phyloP scores from a whole-genome alignment of 30 jellyfish, hydroid and myxozoan genomes.

The Aurelia coerulea region DNA sequence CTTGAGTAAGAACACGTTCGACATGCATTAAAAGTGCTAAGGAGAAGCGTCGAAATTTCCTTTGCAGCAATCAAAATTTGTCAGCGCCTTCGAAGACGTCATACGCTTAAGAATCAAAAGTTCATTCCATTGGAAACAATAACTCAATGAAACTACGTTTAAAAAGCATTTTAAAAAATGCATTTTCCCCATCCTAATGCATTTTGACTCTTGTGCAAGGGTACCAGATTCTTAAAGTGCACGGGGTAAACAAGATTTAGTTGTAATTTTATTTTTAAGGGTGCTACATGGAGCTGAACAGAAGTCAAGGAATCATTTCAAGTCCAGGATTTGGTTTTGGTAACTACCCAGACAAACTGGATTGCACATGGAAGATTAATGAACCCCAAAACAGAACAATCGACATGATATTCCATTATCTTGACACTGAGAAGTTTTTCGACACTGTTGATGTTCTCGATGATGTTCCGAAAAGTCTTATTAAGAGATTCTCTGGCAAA shows the following conservation, averaged over 20 bases:
- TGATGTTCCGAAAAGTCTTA: slow-evolving; percentile 23
- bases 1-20: too few relatives aligned
- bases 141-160: too few relatives aligned
- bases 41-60: too few relatives aligned
- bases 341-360: slow-evolving; percentile 61
- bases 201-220: too few relatives aligned
- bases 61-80: too few relatives aligned
- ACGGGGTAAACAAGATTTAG: not conserved
- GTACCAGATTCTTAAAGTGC: too few relatives aligned
- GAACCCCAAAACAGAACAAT: slow-evolving; percentile 48
- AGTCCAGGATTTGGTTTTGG: slow-evolving; percentile 90
- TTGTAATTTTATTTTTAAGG: slow-evolving; percentile 42
- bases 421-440: slow-evolving; percentile 77
- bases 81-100: too few relatives aligned
- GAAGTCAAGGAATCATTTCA: slow-evolving; percentile 62
- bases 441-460: slow-evolving; percentile 53
- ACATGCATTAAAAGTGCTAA: too few relatives aligned
- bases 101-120: too few relatives aligned
- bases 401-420: slow-evolving; percentile 72
- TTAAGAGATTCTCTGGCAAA: slow-evolving; percentile 66
- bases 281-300: slow-evolving; percentile 64
- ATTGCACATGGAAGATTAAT: slow-evolving; percentile 76
- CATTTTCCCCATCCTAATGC: too few relatives aligned
- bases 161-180: not conserved
- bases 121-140: too few relatives aligned